Evolutionary conservation across 2,888 invertebrate genomes (phyloP).

Genomic region (Spicauda simplicius): DNA sequence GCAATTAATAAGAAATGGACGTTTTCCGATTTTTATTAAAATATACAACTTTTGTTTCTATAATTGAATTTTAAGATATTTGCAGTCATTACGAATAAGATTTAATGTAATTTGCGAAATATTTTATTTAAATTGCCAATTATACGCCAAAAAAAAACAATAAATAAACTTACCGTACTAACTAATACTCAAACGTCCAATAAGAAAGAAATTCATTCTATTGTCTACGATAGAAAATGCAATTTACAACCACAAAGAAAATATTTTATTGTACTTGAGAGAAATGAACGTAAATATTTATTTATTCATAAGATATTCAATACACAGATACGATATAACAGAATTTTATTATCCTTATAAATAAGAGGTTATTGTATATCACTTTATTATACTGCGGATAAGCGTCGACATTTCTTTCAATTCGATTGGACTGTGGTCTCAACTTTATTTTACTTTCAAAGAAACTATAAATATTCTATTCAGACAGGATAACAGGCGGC

Average conservation of each 20-base stretch:
- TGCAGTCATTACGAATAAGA: no score
- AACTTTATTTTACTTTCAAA: conserved; percentile 32
- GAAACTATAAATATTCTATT: conserved; percentile 25
- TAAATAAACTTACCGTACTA: no score
- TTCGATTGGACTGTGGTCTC: conserved; percentile 32
- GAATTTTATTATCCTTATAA: conserved; percentile 20
- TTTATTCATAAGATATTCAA: conserved; percentile 10
- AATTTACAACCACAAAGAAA: neutral
- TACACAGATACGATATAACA: conserved; percentile 10
- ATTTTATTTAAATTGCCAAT: no score
- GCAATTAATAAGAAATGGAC: no score
- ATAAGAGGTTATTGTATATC: conserved; percentile 28
- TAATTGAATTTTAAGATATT: no score
- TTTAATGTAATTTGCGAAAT: no score
- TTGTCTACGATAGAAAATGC: neutral
- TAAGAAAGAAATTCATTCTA: no score
- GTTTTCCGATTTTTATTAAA: no score
- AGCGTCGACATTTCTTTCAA: conserved; percentile 29
- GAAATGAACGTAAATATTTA: neutral
- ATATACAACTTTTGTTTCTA: no score
- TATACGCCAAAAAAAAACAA: no score
- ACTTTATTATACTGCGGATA: conserved; percentile 22
- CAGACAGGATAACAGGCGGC: conserved; percentile 12
- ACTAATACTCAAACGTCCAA: no score
- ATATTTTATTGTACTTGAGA: neutral